A percentile compares a stretch with the other conserved stretches of the same genome.
Conservation (phyloP, 2,888 invertebrate genomes). For the Sinotaia quadrata region DNA sequence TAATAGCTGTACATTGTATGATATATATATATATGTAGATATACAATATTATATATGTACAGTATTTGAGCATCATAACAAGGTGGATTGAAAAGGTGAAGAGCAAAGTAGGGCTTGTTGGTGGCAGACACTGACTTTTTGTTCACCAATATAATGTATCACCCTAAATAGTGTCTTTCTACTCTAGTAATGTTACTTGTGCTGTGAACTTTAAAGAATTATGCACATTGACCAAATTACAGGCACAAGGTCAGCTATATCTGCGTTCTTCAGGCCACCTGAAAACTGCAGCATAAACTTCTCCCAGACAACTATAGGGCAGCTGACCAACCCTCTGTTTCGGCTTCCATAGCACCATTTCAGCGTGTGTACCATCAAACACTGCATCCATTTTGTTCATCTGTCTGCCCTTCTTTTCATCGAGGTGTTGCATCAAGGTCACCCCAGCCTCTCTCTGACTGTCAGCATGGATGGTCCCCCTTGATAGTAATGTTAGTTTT, state of each 20-base stretch:
- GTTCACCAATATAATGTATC: no score
- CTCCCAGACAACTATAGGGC: background rate
- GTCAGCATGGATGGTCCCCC: slow-evolving; percentile 1
- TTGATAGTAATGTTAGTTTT: slow-evolving; percentile 6
- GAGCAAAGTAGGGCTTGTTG: no score
- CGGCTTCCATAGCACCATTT: slow-evolving; percentile 12
- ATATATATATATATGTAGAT: no score
- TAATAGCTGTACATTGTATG: no score
- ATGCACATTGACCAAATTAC: slow-evolving; percentile 10
- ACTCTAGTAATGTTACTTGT: no score
- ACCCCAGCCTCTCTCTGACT: background rate
- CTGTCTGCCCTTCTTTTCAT: slow-evolving; percentile 8
- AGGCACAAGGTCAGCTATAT: slow-evolving; percentile 11
- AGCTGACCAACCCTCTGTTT: slow-evolving; percentile 1
- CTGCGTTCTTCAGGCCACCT: slow-evolving; percentile 9
- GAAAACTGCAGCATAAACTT: slow-evolving; percentile 5
- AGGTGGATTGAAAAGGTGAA: no score
- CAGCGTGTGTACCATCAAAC: slow-evolving; percentile 2
- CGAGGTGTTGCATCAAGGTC: background rate
- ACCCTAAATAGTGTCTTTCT: no score
- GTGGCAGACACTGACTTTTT: no score
- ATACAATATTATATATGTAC: no score
- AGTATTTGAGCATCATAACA: no score
- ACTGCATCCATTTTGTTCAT: slow-evolving; percentile 3
- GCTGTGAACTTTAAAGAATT: background rate